A percentile compares a stretch with the other conserved stretches of the same genome.
Conservation (phyloP, 2,888 invertebrate species). For the Drosophila multiciliata region DNA sequence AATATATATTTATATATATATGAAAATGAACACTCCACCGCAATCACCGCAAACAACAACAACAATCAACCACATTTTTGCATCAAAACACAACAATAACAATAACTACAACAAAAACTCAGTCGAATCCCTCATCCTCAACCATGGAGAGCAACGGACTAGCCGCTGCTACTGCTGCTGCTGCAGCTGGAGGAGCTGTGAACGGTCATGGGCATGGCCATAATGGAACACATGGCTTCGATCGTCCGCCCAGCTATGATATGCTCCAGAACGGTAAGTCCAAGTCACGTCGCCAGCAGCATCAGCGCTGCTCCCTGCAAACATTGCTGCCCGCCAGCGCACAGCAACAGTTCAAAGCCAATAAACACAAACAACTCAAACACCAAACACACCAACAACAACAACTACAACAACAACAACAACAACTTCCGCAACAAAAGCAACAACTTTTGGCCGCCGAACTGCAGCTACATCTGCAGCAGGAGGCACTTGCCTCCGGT, state of each 20-base stretch:
- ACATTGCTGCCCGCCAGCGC: conserved; percentile 81
- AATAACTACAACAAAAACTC: conserved; percentile 34
- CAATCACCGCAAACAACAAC: conserved; percentile 25
- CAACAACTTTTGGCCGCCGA: conserved; percentile 72
- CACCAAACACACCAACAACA: conserved; percentile 60
- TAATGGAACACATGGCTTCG: conserved; percentile 41
- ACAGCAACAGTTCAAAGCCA: conserved; percentile 81
- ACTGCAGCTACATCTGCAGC: conserved; percentile 64
- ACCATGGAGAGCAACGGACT: conserved; percentile 82
- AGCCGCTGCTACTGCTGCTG: conserved; percentile 55
- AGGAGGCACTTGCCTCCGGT: conserved; percentile 66
- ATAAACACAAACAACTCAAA: conserved; percentile 79
- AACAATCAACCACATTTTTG: conserved; percentile 35
- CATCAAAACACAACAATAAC: conserved; percentile 39
- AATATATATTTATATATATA: conserved; percentile 22
- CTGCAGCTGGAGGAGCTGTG: conserved; percentile 43
- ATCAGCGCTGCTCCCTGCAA: conserved; percentile 83
- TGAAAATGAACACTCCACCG: conserved; percentile 29
- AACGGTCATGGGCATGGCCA: conserved; percentile 57
- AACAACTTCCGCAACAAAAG: conserved; percentile 67
- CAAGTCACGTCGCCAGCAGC: conserved; percentile 84
- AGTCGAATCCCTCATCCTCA: conserved; percentile 84
- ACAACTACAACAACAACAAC: conserved; percentile 51
- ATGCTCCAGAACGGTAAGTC: conserved; percentile 86
- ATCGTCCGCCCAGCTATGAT: conserved; percentile 84